Percentiles rank a stretch among this genome's conserved stretches.
Conservation (phyloP, 1,140 invertebrate species). For the Drosophila pseudoananassae region DNA sequence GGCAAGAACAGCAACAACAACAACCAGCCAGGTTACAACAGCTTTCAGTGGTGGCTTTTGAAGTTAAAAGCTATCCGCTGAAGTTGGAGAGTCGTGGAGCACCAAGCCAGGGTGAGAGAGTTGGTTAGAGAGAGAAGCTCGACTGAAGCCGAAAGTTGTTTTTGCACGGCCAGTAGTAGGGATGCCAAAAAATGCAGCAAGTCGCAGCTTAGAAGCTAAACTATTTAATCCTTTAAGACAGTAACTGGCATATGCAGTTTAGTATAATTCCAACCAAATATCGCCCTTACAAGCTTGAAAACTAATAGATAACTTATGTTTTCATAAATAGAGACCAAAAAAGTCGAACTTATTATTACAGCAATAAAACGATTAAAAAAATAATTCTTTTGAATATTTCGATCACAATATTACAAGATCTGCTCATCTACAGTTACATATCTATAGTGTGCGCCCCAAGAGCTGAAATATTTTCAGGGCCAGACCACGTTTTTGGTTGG, state of each 20-base stretch:
- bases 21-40: conserved; percentile 50
- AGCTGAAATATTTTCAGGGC: conserved; percentile 14
- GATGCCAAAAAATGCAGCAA: conserved; percentile 51
- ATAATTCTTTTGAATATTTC: too few relatives aligned
- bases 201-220: conserved; percentile 46
- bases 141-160: conserved; percentile 49
- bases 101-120: conserved; percentile 9
- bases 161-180: conserved; percentile 24
- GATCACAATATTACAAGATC: too few relatives aligned
- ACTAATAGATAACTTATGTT: too few relatives aligned
- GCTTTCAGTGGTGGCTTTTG: conserved; percentile 73
- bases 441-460: neutral
- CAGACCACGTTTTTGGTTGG: conserved; percentile 27
- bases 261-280: too few relatives aligned
- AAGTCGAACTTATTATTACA: too few relatives aligned
- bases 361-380: too few relatives aligned
- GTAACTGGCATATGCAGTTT: too few relatives aligned
- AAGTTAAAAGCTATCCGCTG: conserved; percentile 38
- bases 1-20: conserved; percentile 39
- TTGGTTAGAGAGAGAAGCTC: neutral
- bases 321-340: too few relatives aligned
- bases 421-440: neutral
- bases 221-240: neutral
- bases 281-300: too few relatives aligned
- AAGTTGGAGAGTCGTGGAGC: conserved; percentile 9